Conservation (phyloP, 2,888 invertebrate genomes). For the Eristalis arbustorum region DNA sequence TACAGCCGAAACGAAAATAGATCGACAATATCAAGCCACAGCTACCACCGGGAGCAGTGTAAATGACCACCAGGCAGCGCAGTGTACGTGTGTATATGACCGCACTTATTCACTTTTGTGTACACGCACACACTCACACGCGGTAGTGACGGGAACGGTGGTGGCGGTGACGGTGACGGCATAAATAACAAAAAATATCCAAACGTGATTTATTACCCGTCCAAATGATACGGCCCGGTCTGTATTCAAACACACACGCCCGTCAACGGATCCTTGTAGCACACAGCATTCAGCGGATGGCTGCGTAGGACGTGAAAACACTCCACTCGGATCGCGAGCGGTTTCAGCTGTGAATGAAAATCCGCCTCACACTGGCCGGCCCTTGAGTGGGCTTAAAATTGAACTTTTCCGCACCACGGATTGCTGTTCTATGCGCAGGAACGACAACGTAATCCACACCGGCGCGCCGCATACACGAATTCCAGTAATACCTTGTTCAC, state of each 20-base stretch:
- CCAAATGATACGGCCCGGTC: slow-evolving; percentile 48
- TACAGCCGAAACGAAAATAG: slow-evolving; percentile 20
- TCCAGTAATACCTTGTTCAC: slow-evolving; percentile 63
- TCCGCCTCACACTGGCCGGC: slow-evolving; percentile 19
- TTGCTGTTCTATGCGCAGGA: slow-evolving; percentile 49
- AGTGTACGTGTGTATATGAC: slow-evolving; percentile 1
- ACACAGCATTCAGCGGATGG: slow-evolving; percentile 41
- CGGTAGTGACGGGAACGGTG: background rate
- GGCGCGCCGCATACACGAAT: slow-evolving; percentile 47
- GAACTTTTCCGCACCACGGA: slow-evolving; percentile 30
- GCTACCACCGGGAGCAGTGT: slow-evolving; percentile 24
- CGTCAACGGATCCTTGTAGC: slow-evolving; percentile 59
- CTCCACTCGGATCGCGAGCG: slow-evolving; percentile 46
- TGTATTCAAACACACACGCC: slow-evolving; percentile 48
- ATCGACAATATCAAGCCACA: slow-evolving; percentile 29
- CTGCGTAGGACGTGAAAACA: slow-evolving; percentile 60
- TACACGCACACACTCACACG: slow-evolving; percentile 10
- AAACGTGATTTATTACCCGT: slow-evolving; percentile 61
- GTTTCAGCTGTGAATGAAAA: slow-evolving; percentile 55
- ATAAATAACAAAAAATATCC: slow-evolving; percentile 15
- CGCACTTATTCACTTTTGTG: slow-evolving; percentile 56
- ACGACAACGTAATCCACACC: slow-evolving; percentile 54
- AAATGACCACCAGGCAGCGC: slow-evolving; percentile 24
- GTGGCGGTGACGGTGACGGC: slow-evolving; percentile 8
- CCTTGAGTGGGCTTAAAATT: slow-evolving; percentile 57